Conservation (phyloP, 2,113 vertebrate species). For the Pelvicachromis taeniatus region DNA sequence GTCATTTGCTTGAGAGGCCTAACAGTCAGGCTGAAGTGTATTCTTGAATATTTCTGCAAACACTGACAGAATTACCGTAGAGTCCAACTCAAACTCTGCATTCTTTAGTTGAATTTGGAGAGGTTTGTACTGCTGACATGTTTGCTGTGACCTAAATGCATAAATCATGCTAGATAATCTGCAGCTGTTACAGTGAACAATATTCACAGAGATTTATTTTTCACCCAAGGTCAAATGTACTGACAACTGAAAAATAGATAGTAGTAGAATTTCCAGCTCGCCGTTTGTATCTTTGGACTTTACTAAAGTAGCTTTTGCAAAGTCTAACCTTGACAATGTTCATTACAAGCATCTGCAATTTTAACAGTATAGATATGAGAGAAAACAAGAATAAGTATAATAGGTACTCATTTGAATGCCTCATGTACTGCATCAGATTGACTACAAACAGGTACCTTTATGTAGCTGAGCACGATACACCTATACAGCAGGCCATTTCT, state of each 20-base stretch:
- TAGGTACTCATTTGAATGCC: neutral
- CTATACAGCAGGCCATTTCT: neutral
- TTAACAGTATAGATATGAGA: neutral
- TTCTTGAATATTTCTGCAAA: neutral
- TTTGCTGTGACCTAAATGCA: neutral
- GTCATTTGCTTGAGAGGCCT: neutral
- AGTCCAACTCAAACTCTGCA: neutral
- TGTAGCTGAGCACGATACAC: neutral
- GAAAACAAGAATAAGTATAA: neutral
- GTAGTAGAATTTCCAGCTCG: neutral
- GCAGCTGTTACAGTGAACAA: neutral
- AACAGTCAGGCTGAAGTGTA: neutral
- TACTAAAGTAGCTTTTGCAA: neutral
- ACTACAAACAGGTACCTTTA: neutral
- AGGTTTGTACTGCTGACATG: neutral
- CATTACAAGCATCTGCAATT: neutral
- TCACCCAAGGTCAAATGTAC: neutral
- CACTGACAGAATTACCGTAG: neutral
- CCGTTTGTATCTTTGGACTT: neutral
- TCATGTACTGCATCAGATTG: rapidly evolving
- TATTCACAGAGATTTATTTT: neutral
- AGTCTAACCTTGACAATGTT: neutral
- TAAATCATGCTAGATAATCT: neutral
- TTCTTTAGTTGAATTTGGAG: neutral
- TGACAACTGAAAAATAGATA: neutral